Evolutionary conservation across 2,113 vertebrate genomes (phyloP).

Genomic region (Cephalopterus ornatus): DNA sequence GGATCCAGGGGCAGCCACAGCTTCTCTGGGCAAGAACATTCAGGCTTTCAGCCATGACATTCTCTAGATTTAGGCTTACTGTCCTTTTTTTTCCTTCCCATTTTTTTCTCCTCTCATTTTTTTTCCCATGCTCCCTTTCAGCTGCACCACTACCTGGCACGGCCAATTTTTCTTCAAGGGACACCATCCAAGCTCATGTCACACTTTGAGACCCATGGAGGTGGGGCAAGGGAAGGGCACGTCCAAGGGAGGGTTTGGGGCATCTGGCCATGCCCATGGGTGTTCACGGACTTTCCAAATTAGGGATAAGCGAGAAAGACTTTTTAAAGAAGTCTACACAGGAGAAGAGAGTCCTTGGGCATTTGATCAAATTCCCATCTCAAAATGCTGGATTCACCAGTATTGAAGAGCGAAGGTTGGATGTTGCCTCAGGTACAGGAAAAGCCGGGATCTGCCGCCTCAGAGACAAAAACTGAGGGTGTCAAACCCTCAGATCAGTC

Average conservation of each 20-base stretch:
- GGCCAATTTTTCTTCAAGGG: background rate
- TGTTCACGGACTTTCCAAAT: background rate
- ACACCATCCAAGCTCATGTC: background rate
- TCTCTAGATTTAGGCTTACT: background rate
- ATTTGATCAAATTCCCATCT: background rate
- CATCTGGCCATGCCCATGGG: fast-evolving
- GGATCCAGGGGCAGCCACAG: background rate
- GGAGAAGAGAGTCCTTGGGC: background rate
- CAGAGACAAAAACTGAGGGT: background rate
- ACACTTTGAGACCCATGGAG: background rate
- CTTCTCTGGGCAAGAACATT: fast-evolving
- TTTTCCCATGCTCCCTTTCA: background rate
- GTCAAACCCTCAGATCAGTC: background rate
- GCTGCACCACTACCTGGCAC: background rate
- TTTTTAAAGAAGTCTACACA: background rate
- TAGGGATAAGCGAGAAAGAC: fast-evolving
- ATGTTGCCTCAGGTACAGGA: background rate
- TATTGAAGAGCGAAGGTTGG: background rate
- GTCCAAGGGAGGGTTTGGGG: background rate
- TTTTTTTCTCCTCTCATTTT: background rate
- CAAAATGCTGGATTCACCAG: background rate
- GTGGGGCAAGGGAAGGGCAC: background rate
- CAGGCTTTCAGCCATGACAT: background rate
- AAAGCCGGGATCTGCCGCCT: background rate
- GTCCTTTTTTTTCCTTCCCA: background rate